Conservation (phyloP, 2,888 invertebrate genomes). For the Bombyx huttoni region DNA sequence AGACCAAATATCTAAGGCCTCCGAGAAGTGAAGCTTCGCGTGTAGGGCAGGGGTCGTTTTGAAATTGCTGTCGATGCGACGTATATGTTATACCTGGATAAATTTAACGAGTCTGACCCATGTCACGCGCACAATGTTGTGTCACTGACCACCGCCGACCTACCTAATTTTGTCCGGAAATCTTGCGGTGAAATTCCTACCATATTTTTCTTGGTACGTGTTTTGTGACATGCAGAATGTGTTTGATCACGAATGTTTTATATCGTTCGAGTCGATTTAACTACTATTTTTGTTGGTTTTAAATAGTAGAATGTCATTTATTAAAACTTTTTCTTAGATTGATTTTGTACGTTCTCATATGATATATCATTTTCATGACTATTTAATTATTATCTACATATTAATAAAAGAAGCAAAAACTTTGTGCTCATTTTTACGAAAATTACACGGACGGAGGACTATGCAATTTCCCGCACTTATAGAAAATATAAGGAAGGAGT, state of each 20-base stretch:
- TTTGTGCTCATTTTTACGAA: too few species aligned
- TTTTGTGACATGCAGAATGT: conserved; percentile 11
- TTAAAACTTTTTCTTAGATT: too few species aligned
- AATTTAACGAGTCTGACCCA: conserved; percentile 46
- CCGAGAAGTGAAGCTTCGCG: neutral
- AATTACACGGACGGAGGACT: too few species aligned
- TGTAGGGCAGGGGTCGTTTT: neutral
- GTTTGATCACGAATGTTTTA: neutral
- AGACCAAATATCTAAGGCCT: neutral
- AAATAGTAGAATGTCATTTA: too few species aligned
- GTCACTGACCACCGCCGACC: conserved; percentile 21
- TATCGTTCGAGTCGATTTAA: too few species aligned
- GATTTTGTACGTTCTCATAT: too few species aligned
- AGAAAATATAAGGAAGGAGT: too few species aligned
- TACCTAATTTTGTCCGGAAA: conserved; percentile 31
- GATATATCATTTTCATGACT: too few species aligned
- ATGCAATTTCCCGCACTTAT: too few species aligned
- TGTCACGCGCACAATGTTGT: conserved; percentile 29
- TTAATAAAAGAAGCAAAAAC: too few species aligned
- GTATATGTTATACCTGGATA: conserved; percentile 16
- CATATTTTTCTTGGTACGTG: conserved; percentile 11
- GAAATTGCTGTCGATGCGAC: conserved; percentile 1
- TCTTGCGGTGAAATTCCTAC: conserved; percentile 21
- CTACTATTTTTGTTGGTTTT: neutral
- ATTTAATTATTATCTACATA: too few species aligned